phyloP scores from a whole-genome alignment of 2,888 invertebrate species.

The Scaptomyza flava region DNA sequence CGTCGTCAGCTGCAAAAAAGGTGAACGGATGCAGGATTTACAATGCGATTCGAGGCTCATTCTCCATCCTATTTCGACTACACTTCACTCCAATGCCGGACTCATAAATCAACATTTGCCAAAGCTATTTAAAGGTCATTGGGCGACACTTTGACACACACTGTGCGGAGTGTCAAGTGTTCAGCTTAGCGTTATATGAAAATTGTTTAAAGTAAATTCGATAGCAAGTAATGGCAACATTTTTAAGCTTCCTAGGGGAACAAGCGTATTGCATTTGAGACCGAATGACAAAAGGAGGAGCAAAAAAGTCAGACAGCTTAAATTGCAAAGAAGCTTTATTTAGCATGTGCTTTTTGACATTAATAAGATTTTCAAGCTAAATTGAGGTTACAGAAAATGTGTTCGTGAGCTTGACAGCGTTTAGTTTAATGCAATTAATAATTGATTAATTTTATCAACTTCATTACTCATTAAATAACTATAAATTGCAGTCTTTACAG shows the following conservation, averaged over 20 bases:
- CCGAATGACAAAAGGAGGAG: neutral
- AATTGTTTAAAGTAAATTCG: constrained; percentile 45
- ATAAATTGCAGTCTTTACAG: constrained; percentile 7
- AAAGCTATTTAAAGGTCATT: constrained; percentile 55
- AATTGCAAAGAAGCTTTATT: constrained; percentile 4
- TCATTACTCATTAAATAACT: neutral
- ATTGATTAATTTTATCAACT: neutral
- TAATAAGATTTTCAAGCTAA: neutral
- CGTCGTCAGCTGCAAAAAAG: constrained; percentile 51
- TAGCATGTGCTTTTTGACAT: neutral
- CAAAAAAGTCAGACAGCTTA: neutral
- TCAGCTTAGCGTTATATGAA: constrained; percentile 26
- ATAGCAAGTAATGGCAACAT: constrained; percentile 7
- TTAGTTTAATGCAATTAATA: neutral
- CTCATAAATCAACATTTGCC: constrained; percentile 71
- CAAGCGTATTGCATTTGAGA: constrained; percentile 7
- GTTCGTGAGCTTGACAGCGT: neutral
- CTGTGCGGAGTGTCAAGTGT: constrained; percentile 15
- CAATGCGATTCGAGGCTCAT: constrained; percentile 25
- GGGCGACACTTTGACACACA: constrained; percentile 38
- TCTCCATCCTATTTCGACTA: constrained; percentile 18
- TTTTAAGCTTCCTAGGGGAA: neutral
- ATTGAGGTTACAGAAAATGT: neutral
- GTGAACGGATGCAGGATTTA: constrained; percentile 50
- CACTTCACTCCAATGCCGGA: constrained; percentile 1